phyloP scores from a whole-genome alignment of 2,888 invertebrate genomes.

The Drosophila seclusa region DNA sequence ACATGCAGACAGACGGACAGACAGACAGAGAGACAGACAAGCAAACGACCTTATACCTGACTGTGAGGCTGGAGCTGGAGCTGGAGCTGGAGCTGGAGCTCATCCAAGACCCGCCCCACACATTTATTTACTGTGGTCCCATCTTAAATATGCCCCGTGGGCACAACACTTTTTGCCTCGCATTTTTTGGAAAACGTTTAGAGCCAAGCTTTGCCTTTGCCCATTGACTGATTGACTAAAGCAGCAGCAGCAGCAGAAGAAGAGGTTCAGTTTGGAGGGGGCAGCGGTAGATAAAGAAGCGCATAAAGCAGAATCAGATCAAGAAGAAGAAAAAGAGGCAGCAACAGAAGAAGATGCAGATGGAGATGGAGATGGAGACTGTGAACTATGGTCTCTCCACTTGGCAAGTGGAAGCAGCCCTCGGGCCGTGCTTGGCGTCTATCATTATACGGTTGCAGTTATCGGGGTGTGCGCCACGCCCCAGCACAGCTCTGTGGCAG shows the following conservation, averaged over 20 bases:
- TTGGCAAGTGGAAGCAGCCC: conserved; percentile 53
- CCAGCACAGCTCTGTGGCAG: conserved; percentile 22
- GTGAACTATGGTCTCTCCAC: conserved; percentile 44
- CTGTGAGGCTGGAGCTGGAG: conserved; percentile 18
- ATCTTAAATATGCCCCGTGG: conserved; percentile 60
- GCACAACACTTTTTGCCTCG: conserved; percentile 35
- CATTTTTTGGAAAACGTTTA: conserved; percentile 17
- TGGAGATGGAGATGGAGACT: conserved; percentile 9
- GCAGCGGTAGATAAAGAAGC: not conserved
- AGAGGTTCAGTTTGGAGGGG: not conserved
- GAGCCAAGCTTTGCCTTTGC: conserved; percentile 24
- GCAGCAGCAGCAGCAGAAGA: conserved; percentile 9
- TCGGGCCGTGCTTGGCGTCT: conserved; percentile 77
- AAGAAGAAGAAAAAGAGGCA: not conserved
- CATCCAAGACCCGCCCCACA: conserved; percentile 45
- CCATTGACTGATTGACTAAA: conserved; percentile 76
- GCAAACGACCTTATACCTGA: conserved; percentile 41
- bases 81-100: not conserved
- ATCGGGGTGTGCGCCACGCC: conserved; percentile 77
- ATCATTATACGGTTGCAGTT: conserved; percentile 85
- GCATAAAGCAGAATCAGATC: not conserved
- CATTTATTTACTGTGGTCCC: conserved; percentile 41
- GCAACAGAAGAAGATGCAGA: not conserved
- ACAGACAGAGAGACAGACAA: not conserved
- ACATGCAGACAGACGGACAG: conserved; percentile 2